These are phyloP conservation scores for Adelognathus sp. DNA, from an alignment of 2,888 invertebrate species.

Conservation along the genomic window DNA sequence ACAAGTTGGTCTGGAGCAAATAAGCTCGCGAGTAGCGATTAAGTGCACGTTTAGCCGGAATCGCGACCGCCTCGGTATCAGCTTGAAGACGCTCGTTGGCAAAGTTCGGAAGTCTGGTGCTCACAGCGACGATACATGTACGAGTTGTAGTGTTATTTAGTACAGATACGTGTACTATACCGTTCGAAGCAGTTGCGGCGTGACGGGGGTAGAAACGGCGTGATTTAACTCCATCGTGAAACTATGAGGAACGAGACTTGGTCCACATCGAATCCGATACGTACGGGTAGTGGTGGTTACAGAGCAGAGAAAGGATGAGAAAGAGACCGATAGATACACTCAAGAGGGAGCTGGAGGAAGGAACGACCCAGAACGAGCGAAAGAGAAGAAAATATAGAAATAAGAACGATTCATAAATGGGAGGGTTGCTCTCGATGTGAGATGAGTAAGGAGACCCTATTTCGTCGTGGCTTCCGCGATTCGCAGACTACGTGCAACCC, in stretches of 20 bases:
- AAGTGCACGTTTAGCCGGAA: not conserved
- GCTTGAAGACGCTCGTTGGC: conserved; percentile 1
- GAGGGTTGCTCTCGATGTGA: conserved; percentile 2
- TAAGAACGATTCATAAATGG: conserved; percentile 4
- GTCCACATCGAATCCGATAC: not conserved
- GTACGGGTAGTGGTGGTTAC: not conserved
- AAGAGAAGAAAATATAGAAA: not conserved
- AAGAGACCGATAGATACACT: not conserved
- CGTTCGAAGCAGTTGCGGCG: conserved; percentile 6
- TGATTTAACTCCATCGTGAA: not conserved
- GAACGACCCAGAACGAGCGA: not conserved
- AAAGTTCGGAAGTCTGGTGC: conserved; percentile 8
- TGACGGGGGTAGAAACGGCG: conserved; percentile 22
- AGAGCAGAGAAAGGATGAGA: not conserved
- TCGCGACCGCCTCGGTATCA: not conserved
- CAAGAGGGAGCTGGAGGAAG: not conserved
- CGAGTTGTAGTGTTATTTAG: conserved; percentile 12
- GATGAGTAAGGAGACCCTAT: conserved; percentile 25
- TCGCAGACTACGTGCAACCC: not conserved
- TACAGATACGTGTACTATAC: conserved; percentile 12
- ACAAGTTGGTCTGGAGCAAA: conserved; percentile 1
- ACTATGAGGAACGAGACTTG: conserved; percentile 8
- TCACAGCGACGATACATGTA: not conserved
- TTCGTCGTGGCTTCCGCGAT: conserved; percentile 10
- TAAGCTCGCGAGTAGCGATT: conserved; percentile 21